Base-by-base conservation (phyloP, 2,888 invertebrate species). In the Hirtodrosophila confusa region DNA sequence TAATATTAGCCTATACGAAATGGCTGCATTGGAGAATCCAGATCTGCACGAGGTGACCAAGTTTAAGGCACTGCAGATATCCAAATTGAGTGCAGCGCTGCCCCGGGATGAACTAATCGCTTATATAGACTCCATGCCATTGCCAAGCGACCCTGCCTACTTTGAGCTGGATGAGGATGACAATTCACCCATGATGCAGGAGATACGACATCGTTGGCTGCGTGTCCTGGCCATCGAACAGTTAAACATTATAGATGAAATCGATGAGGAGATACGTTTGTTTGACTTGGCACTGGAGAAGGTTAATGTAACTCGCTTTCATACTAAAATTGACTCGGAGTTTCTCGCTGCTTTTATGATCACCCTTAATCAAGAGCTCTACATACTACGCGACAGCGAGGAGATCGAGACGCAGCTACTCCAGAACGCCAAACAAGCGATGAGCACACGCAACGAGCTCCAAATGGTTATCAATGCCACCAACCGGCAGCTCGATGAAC, bases 351-450 rank as follows among this genome's bases (percentile, higher is more conserved):
- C 95, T 29, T 94, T 93, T 84, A 90, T 95, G 44, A 92, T 95
- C 23, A 94, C 94, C 23, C 86, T 96, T 17, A 94, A 96, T 78
- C 94, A 95, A 88, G 96, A 97, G 89, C 92, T 96, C 86, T 93
- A 94, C 45, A 94, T 97, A 12, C 90, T 96, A 9, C 95, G 94
- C 80, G 94, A 95, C 40, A 96, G 94, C 79, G 96, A 96, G 88
- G 92, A 93, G 3, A 93, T 93, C 36, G 96, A 97, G 90, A 93
- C 94, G 70, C 89, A 92, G 44, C 90, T 96, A 9, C 92, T 93
- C 23, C 93, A 93, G 61, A 93, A 93, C 90, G 94, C 95, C 10
- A 93, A 93, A 60, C 91, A 89, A 0, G 94, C 93, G 65, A 88
- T 93, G 65, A 92, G 91, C 84, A 93, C 93, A 75, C 93, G 93